Percentiles rank a stretch among this genome's conserved stretches.
phyloP scores from a whole-genome alignment of 2,888 invertebrate species.

The Hirtodrosophila trivittata region DNA sequence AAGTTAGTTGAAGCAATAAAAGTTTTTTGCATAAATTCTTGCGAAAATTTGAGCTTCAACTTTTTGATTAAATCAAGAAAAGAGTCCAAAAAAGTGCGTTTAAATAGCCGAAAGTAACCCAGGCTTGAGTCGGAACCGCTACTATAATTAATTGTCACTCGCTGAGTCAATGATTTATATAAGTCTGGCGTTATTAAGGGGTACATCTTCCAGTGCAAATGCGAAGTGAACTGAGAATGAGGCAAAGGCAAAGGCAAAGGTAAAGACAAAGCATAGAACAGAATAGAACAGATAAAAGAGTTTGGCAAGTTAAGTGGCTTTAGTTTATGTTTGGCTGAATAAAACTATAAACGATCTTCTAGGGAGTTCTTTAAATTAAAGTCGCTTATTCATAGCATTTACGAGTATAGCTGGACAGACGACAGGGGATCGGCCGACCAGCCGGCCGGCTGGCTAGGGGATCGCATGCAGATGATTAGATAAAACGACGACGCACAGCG shows the following conservation, averaged over 20 bases:
- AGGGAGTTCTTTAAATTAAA: conserved; percentile 51
- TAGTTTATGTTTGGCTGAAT: conserved; percentile 57
- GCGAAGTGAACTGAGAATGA: conserved; percentile 16
- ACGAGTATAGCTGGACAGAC: conserved; percentile 17
- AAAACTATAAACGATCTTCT: conserved; percentile 69
- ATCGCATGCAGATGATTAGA: conserved; percentile 71
- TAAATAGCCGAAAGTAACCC: conserved; percentile 15
- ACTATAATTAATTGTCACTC: conserved; percentile 56
- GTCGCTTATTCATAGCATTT: conserved; percentile 72
- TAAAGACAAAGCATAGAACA: conserved; percentile 14
- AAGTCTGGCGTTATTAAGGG: conserved; percentile 31
- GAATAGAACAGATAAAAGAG: conserved; percentile 35
- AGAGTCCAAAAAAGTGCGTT: conserved; percentile 28
- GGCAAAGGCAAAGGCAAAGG: conserved; percentile 8
- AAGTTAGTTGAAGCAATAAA: background rate
- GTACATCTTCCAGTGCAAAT: conserved; percentile 18
- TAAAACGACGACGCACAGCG: conserved; percentile 53
- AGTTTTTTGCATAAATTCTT: background rate
- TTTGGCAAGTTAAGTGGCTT: conserved; percentile 64
- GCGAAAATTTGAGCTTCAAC: background rate
- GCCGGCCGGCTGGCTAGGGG: conserved; percentile 14
- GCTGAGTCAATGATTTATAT: conserved; percentile 62
- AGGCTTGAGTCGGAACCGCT: conserved; percentile 8
- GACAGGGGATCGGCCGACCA: conserved; percentile 6
- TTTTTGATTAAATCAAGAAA: conserved; percentile 15